These are phyloP conservation scores for Popillia japonica DNA, from an alignment of 1,140 invertebrate species.

Conservation along the genomic window DNA sequence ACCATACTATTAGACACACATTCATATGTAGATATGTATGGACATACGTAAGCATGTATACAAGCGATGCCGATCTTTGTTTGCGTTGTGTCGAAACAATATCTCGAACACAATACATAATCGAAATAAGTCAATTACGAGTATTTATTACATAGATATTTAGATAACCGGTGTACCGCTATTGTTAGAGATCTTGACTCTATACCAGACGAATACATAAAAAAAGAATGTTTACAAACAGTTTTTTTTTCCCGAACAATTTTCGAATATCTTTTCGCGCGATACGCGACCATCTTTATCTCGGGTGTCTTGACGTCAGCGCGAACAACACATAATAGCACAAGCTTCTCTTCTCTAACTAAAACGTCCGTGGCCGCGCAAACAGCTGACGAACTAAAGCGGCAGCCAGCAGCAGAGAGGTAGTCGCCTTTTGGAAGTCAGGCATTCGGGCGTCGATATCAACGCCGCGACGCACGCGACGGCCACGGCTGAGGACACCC, in stretches of 20 bases:
- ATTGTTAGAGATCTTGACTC: too few relatives aligned
- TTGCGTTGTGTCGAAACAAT: too few relatives aligned
- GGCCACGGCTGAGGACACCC: slow-evolving; percentile 16
- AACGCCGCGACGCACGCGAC: slow-evolving; percentile 28
- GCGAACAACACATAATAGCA: not conserved
- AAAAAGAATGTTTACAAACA: not conserved
- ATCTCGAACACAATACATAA: too few relatives aligned
- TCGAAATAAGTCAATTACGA: too few relatives aligned
- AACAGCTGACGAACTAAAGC: slow-evolving; percentile 37
- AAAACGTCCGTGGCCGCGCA: slow-evolving; percentile 3
- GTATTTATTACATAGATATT: too few relatives aligned
- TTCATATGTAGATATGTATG: too few relatives aligned
- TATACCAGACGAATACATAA: not conserved
- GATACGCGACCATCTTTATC: slow-evolving; percentile 31
- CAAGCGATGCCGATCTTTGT: too few relatives aligned
- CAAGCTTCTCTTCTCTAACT: slow-evolving; percentile 1
- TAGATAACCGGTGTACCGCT: too few relatives aligned
- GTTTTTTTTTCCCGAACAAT: not conserved
- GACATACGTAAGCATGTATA: too few relatives aligned
- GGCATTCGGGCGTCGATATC: slow-evolving; percentile 40
- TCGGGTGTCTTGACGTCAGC: not conserved
- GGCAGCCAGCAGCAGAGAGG: too few relatives aligned
- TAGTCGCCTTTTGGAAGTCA: slow-evolving; percentile 40
- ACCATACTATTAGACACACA: too few relatives aligned
- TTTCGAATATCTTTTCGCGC: not conserved